Percentiles rank a stretch among this genome's conserved stretches.
phyloP scores from a whole-genome alignment of 1,140 invertebrate genomes.

The Drosophila mayri region DNA sequence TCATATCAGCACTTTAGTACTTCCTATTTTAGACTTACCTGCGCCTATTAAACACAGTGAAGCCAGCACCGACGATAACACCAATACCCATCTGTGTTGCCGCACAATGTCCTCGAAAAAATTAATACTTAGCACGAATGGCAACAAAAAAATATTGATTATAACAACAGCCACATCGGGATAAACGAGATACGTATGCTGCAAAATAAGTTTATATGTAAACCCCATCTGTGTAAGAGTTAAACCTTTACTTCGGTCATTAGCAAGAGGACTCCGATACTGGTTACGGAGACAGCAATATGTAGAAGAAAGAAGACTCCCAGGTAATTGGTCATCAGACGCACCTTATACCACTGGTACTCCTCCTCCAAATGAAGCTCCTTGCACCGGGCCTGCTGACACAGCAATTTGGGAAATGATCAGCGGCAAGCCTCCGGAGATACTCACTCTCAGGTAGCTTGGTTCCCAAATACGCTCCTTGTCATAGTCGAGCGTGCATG shows the following conservation, averaged over 20 bases:
- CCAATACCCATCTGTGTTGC: constrained; percentile 82
- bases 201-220: background rate
- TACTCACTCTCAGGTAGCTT: constrained; percentile 39
- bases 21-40: constrained; percentile 44
- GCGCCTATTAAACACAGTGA: constrained; percentile 46
- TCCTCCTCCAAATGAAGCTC: constrained; percentile 41
- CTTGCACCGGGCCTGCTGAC: constrained; percentile 36
- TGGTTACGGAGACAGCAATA: background rate
- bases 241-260: constrained; percentile 7
- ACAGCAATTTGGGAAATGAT: no score
- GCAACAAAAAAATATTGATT: constrained; percentile 17
- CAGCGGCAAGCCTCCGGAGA: no score
- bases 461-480: constrained; percentile 46
- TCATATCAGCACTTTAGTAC: no score
- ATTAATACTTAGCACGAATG: constrained; percentile 83
- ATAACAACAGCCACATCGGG: background rate
- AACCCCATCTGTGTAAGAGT: background rate
- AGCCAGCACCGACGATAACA: constrained; percentile 84
- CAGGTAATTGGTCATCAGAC: constrained; percentile 36
- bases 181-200: constrained; percentile 15
- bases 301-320: constrained; percentile 40
- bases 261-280: background rate
- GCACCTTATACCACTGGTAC: constrained; percentile 36
- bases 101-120: constrained; percentile 84
- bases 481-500: constrained; percentile 23